phyloP scores from a whole-genome alignment of 2,113 vertebrate genomes.

The Paratilapia polleni region DNA sequence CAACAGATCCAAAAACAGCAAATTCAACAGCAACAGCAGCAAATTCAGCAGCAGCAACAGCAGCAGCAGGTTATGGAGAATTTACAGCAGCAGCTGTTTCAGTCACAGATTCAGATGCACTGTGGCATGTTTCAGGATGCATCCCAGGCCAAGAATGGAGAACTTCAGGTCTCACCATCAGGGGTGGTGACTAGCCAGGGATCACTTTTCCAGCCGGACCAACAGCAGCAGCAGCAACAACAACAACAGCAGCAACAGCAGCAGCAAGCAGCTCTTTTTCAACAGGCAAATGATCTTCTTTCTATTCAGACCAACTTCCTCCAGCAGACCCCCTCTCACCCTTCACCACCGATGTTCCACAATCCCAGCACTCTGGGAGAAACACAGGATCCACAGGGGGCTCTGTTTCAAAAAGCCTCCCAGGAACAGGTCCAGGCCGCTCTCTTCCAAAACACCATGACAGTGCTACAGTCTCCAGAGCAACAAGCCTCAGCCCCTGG shows the following conservation, averaged over 20 bases:
- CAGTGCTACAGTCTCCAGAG: conserved; percentile 89
- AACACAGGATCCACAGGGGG: conserved; percentile 83
- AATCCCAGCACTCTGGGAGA: conserved; percentile 87
- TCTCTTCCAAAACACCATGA: conserved; percentile 89
- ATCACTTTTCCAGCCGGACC: conserved; percentile 84
- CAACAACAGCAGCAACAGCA: conserved; percentile 66
- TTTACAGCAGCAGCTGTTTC: conserved; percentile 88
- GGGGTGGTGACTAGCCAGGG: conserved; percentile 83
- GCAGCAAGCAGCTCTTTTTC: conserved; percentile 90
- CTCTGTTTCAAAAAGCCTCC: conserved; percentile 85
- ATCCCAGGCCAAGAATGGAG: conserved; percentile 81
- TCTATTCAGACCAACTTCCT: conserved; percentile 91
- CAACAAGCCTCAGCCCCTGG: conserved; percentile 83
- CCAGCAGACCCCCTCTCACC: conserved; percentile 84
- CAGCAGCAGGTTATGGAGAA: conserved; percentile 89
- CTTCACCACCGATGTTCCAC: conserved; percentile 92
- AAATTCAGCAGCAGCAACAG: conserved; percentile 87
- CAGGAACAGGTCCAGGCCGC: conserved; percentile 92
- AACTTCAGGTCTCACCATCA: conserved; percentile 83
- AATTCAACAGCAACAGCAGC: conserved; percentile 86
- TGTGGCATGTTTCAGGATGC: conserved; percentile 88
- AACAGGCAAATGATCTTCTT: conserved; percentile 89
- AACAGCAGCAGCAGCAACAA: conserved; percentile 70
- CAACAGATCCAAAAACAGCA: conserved; percentile 87
- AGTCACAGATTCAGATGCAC: conserved; percentile 92